Conservation (phyloP, 2,797 vertebrate genomes). For the Microcaecilia unicolor region DNA sequence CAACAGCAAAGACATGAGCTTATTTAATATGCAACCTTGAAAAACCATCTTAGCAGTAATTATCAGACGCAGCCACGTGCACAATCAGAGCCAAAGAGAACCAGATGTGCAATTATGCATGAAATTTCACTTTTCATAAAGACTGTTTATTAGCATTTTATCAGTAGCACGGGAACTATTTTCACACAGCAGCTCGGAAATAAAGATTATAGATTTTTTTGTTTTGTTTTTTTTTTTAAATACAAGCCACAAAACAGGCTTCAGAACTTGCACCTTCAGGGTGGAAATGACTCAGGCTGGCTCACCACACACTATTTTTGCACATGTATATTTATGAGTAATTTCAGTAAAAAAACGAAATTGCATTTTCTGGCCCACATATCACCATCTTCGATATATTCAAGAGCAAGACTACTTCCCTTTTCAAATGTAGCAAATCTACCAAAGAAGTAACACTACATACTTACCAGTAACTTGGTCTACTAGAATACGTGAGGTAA, state of each 20-base stretch:
- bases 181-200: slow-evolving; percentile 45
- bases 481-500: slow-evolving; percentile 94
- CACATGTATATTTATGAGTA: slow-evolving; percentile 70
- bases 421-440: no score
- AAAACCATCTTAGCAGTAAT: slow-evolving; percentile 24
- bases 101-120: slow-evolving; percentile 13
- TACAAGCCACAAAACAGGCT: slow-evolving; percentile 58
- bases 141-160: slow-evolving; percentile 45
- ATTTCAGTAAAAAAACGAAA: slow-evolving; percentile 62
- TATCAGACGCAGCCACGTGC: slow-evolving; percentile 1
- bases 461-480: slow-evolving; percentile 95
- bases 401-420: slow-evolving; percentile 21
- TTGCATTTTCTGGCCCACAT: slow-evolving; percentile 54
- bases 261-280: slow-evolving; percentile 56
- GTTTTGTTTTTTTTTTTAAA: no score
- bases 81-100: slow-evolving; percentile 29
- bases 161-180: slow-evolving; percentile 30
- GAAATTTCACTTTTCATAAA: slow-evolving; percentile 12
- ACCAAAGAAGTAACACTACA: background rate
- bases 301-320: slow-evolving; percentile 53
- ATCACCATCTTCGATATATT: slow-evolving; percentile 47
- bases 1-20: no score
- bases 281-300: slow-evolving; percentile 52
- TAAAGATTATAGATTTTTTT: slow-evolving; percentile 58
- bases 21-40: slow-evolving; percentile 4